Conservation (phyloP, 2,113 vertebrate genomes). For the Tylochromis polylepis region DNA sequence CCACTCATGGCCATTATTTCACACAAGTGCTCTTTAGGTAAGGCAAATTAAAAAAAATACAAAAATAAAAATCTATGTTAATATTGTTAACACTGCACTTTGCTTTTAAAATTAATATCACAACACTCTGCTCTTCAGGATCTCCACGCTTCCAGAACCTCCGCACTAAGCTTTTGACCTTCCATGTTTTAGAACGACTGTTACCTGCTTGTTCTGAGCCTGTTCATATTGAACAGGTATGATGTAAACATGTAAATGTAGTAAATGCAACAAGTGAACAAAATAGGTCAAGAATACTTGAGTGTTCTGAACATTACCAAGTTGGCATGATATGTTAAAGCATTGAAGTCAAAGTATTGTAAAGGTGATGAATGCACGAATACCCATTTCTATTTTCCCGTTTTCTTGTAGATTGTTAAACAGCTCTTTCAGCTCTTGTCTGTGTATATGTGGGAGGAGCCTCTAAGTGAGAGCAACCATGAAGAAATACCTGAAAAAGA, state of each 20-base stretch:
- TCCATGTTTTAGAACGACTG: conserved; percentile 76
- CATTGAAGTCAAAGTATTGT: neutral
- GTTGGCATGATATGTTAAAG: neutral
- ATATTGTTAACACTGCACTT: neutral
- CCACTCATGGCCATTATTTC: conserved; percentile 77
- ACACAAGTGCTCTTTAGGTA: conserved; percentile 71
- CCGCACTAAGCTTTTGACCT: conserved; percentile 76
- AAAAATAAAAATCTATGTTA: neutral
- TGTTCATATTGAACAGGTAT: conserved; percentile 70
- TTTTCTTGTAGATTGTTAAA: conserved; percentile 68
- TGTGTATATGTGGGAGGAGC: conserved; percentile 79
- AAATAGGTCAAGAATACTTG: neutral
- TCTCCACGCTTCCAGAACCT: conserved; percentile 71
- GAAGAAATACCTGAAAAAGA: conserved; percentile 51
- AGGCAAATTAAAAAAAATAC: neutral
- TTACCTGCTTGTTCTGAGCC: conserved; percentile 74
- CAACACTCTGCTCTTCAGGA: conserved; percentile 25
- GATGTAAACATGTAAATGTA: neutral
- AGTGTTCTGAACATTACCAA: neutral
- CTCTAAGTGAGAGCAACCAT: conserved; percentile 47
- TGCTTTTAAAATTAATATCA: neutral
- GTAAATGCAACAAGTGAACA: neutral
- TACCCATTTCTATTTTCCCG: neutral
- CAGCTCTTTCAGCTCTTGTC: conserved; percentile 75
- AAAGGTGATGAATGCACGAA: neutral